Percentiles rank a stretch among this genome's conserved stretches.
phyloP scores from a whole-genome alignment of 2,797 vertebrate genomes.

The Craterocephalus amniculus region DNA sequence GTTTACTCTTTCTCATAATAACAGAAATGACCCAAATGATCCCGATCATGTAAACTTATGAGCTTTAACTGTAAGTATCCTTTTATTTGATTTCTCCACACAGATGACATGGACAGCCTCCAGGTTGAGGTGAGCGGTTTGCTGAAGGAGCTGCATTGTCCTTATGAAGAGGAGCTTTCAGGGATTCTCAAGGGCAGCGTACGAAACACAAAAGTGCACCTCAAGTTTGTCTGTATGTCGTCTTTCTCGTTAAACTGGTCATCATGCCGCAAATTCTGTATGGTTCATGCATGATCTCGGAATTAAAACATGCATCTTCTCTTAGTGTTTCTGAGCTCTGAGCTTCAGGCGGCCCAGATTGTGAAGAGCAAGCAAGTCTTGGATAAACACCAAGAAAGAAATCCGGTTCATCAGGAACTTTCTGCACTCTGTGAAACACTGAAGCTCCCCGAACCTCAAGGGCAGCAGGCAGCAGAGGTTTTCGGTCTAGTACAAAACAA shows the following conservation, averaged over 20 bases:
- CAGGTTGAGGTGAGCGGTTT: constrained; percentile 89
- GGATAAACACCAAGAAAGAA: constrained; percentile 65
- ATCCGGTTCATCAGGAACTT: constrained; percentile 81
- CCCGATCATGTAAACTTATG: too few species aligned
- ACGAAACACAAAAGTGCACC: constrained; percentile 84
- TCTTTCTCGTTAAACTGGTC: not conserved
- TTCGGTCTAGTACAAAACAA: constrained; percentile 86
- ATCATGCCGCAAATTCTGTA: not conserved
- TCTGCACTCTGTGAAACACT: constrained; percentile 84
- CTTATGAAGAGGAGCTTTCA: constrained; percentile 82
- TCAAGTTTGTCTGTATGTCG: constrained; percentile 89
- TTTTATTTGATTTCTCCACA: not conserved
- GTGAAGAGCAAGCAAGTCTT: constrained; percentile 74
- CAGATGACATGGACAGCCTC: constrained; percentile 87
- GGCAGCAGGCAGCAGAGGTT: constrained; percentile 71
- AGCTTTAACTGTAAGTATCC: not conserved
- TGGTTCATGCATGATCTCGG: not conserved
- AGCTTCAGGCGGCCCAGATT: constrained; percentile 94
- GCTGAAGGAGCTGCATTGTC: constrained; percentile 92
- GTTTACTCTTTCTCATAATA: too few species aligned
- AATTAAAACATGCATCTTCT: not conserved
- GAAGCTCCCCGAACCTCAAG: constrained; percentile 76
- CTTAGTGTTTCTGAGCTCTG: constrained; percentile 93
- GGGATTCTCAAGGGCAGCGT: constrained; percentile 85
- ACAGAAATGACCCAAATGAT: too few species aligned